phyloP scores from a whole-genome alignment of 2,797 vertebrate genomes.

The Threskiornis aethiopicus region DNA sequence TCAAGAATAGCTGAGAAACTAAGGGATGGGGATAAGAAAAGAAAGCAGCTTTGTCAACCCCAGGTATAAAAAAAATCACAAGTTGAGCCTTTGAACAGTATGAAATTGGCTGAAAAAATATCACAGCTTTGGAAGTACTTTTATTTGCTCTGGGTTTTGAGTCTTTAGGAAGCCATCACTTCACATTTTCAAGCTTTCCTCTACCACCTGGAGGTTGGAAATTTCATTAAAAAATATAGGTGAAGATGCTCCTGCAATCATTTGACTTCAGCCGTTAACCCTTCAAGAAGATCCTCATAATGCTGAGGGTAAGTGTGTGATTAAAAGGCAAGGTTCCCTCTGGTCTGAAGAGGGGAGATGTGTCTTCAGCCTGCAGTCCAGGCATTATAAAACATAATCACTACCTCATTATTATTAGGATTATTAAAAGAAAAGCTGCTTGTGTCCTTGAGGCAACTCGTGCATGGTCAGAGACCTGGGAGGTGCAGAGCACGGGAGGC shows the following conservation, averaged over 20 bases:
- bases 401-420: neutral
- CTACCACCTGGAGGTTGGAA: conserved; percentile 42
- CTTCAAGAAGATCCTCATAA: neutral
- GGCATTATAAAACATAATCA: neutral
- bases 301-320: neutral
- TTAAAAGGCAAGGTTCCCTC: neutral
- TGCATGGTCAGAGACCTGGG: accelerated
- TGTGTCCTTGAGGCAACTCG: neutral
- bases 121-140: conserved; percentile 12
- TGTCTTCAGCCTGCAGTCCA: neutral
- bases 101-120: conserved; percentile 17
- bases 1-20: neutral
- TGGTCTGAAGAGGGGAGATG: neutral
- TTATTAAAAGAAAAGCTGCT: neutral
- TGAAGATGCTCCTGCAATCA: neutral
- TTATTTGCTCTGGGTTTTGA: conserved; percentile 55
- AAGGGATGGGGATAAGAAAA: neutral
- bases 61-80: neutral
- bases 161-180: conserved; percentile 36
- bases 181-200: neutral
- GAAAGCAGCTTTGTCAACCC: neutral
- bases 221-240: conserved; percentile 44
- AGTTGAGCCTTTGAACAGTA: neutral
- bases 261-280: neutral
- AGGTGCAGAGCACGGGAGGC: neutral